These are phyloP conservation scores for Epinephelus lanceolatus DNA, from an alignment of 2,113 vertebrate species.

Conservation along the genomic window DNA sequence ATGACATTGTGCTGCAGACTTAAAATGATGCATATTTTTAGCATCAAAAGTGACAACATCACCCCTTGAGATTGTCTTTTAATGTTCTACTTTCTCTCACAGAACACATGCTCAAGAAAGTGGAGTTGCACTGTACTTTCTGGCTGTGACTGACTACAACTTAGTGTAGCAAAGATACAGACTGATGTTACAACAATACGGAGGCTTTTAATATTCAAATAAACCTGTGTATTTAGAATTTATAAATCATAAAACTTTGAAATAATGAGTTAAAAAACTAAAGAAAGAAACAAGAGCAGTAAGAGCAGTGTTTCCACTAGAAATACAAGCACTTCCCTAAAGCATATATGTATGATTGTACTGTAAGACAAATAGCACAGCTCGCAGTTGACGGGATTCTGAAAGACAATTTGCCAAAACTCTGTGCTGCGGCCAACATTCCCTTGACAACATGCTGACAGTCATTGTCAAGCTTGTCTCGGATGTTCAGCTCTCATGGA, in stretches of 20 bases:
- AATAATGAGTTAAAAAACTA: background rate
- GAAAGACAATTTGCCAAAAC: conserved; percentile 51
- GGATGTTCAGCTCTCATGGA: conserved; percentile 43
- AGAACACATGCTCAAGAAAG: background rate
- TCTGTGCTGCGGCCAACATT: conserved; percentile 20
- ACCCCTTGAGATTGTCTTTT: conserved; percentile 26
- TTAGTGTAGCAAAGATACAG: background rate
- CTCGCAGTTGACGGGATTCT: conserved; percentile 39
- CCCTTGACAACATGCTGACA: conserved; percentile 42
- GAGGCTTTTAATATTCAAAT: background rate
- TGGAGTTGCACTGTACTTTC: background rate
- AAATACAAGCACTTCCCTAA: background rate
- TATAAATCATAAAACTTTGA: background rate
- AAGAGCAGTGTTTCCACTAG: background rate
- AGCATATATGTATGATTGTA: conserved; percentile 3
- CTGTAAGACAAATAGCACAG: conserved; percentile 21
- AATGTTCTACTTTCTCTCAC: conserved; percentile 25
- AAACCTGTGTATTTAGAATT: background rate
- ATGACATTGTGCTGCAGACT: conserved; percentile 10
- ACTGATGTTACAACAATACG: background rate
- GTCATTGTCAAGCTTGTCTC: conserved; percentile 52
- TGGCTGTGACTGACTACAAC: background rate
- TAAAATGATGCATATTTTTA: conserved; percentile 37
- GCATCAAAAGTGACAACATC: conserved; percentile 8
- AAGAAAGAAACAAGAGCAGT: background rate